phyloP scores from a whole-genome alignment of 2,797 vertebrate genomes.

The Paramormyrops hopkinsi region DNA sequence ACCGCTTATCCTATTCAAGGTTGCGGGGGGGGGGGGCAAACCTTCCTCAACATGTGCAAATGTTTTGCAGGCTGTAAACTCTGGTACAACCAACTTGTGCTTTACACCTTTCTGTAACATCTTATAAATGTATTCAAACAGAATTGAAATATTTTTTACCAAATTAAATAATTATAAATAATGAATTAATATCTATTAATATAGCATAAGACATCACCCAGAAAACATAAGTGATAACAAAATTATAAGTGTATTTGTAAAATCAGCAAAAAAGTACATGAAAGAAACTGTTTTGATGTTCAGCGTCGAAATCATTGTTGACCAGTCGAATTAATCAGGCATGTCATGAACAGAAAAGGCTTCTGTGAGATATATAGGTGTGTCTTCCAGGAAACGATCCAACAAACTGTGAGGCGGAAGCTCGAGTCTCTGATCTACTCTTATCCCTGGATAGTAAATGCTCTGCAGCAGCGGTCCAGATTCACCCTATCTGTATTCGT shows the following conservation, averaged over 20 bases:
- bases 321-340: background rate
- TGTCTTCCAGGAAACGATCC: background rate
- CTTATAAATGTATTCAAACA: background rate
- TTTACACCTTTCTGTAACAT: background rate
- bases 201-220: background rate
- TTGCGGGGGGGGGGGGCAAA: background rate
- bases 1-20: background rate
- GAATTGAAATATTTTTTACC: background rate
- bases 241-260: background rate
- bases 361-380: background rate
- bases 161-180: background rate
- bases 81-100: background rate
- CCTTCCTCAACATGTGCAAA: background rate
- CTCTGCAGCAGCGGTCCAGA: background rate
- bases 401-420: background rate
- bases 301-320: background rate
- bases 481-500: background rate
- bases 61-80: background rate
- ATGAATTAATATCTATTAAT: background rate
- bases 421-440: background rate
- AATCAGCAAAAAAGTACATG: background rate
- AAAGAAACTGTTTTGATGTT: background rate
- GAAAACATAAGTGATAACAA: background rate
- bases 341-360: background rate
- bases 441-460: background rate